These are phyloP conservation scores for Silurus asotus DNA, from an alignment of 2,113 vertebrate species.

Conservation along the genomic window DNA sequence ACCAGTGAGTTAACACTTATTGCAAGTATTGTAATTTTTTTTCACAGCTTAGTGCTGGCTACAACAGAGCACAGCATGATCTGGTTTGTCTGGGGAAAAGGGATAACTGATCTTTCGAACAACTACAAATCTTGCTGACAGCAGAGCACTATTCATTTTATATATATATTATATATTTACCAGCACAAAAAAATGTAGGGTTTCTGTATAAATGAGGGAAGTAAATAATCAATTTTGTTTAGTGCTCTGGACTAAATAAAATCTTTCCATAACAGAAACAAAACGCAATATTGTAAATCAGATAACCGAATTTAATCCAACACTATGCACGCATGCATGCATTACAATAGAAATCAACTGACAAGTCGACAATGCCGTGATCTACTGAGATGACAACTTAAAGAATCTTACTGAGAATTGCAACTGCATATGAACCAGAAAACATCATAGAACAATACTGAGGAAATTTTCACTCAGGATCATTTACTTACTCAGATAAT, in stretches of 20 bases:
- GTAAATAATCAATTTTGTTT: background rate
- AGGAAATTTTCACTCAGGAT: constrained; percentile 18
- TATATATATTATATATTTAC: too few relatives aligned
- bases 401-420: background rate
- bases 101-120: constrained; percentile 11
- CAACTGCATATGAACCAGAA: background rate
- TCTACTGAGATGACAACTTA: background rate
- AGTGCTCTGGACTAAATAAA: background rate
- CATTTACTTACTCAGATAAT: constrained; percentile 48
- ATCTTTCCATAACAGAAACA: background rate
- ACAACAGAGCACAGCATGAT: constrained; percentile 20
- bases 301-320: background rate
- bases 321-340: background rate
- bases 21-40: constrained; percentile 27
- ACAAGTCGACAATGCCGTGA: background rate
- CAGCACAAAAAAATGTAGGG: background rate
- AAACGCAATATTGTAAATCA: background rate
- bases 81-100: constrained; percentile 14
- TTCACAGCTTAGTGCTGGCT: constrained; percentile 15
- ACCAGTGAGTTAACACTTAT: constrained; percentile 4
- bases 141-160: background rate
- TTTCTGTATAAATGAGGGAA: background rate
- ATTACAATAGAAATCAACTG: background rate
- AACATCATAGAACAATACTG: background rate
- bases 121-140: constrained; percentile 17